These are phyloP conservation scores for Pelosia muscerda DNA, from an alignment of 2,888 invertebrate species.

Conservation along the genomic window DNA sequence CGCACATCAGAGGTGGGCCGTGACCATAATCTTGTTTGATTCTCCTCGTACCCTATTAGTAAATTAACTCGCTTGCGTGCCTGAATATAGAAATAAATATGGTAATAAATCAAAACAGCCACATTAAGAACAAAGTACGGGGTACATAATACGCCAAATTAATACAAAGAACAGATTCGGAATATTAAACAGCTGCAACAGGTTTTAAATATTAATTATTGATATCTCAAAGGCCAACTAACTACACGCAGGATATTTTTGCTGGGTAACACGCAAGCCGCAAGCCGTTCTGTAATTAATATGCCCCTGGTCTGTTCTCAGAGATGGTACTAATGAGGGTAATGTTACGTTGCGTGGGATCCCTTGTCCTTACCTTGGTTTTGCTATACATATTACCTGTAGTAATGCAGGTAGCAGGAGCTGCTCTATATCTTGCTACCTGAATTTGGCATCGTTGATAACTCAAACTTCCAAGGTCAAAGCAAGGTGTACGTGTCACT, in stretches of 20 bases:
- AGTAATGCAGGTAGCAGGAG: background rate
- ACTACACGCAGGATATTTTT: background rate
- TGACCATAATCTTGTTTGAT: background rate
- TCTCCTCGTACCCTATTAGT: background rate
- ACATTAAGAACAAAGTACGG: background rate
- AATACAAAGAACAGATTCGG: background rate
- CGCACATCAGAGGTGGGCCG: background rate
- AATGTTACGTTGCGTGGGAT: background rate
- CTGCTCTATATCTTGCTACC: too few species aligned
- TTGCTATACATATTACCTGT: background rate
- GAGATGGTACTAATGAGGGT: background rate
- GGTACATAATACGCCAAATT: background rate
- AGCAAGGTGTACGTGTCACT: too few species aligned
- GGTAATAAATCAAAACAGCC: background rate
- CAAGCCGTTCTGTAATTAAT: slow-evolving; percentile 8
- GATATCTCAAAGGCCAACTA: background rate
- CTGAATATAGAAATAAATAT: background rate
- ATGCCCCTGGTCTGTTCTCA: background rate
- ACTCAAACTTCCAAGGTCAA: too few species aligned
- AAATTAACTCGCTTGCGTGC: background rate
- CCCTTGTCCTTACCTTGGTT: background rate
- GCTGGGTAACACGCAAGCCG: slow-evolving; percentile 9
- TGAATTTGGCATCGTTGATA: too few species aligned
- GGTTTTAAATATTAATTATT: background rate
- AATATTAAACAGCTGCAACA: slow-evolving; percentile 10